Base-by-base conservation (phyloP, 2,888 invertebrate species). In the Pristionchus arcanus region DNA sequence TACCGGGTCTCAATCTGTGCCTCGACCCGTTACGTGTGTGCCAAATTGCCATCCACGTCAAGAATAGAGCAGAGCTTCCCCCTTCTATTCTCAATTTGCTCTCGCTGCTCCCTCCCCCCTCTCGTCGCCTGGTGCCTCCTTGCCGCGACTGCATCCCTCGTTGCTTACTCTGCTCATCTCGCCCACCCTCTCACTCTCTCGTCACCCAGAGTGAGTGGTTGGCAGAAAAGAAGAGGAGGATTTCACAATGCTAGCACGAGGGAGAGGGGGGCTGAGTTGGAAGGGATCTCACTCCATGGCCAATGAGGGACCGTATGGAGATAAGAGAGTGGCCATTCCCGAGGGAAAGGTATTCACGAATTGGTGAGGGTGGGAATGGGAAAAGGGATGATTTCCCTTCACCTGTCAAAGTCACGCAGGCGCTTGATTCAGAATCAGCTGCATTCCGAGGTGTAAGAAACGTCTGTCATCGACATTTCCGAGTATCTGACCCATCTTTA, bases 201-300 rank as follows among this genome's bases (percentile, higher is more conserved):
- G 34, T 49, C 55, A n/a, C 42, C 37, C 16, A 31, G 16, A 81
- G 37, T 83, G 28, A 55, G 84, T 85, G 37, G 84, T 85, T 85
- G 84, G 84, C 84, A 85, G 55, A 55, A 42, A 19, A 42, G 83
- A 42, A 59, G 31, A 55, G 59, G 59, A 49, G 84, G 84, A 85
- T 85, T 85, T 85, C 84, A 85, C 84, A 85, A 85, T 85, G 84
- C 84, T 63, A 63, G 55, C 59, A 85, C 84, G 81, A 81, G 81
- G 34, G 84, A 59, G 16, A 21, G 84, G 34, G 31, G 34, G 28
- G 59, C 59, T 11, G 81, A 81, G 19, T 49, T 81, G 34, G 49
- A 49, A 55, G 84, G 84, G 55, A 84, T 55, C 37, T 21, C 3
- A 16, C 42, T 49, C 42, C 42, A 19, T n/a, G 34, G 28, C 71